phyloP scores from a whole-genome alignment of 2,113 vertebrate genomes.

The Alosa alosa region DNA sequence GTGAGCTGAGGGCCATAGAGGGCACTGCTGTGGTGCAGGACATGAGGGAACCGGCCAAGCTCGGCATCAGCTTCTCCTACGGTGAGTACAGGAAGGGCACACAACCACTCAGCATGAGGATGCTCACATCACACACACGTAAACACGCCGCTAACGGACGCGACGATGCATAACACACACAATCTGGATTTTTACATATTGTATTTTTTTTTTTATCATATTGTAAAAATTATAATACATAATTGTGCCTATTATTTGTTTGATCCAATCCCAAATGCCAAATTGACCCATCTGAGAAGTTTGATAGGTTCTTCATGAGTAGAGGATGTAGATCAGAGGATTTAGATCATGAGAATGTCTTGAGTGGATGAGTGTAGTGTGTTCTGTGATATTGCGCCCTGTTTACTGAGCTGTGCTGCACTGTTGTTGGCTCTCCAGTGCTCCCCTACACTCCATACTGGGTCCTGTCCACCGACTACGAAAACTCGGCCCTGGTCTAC shows the following conservation, averaged over 20 bases:
- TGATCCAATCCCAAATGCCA: too few relatives aligned
- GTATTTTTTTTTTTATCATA: not conserved
- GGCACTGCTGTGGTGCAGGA: constrained; percentile 77
- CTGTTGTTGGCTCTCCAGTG: constrained; percentile 61
- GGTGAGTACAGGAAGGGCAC: constrained; percentile 66
- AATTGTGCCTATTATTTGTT: too few relatives aligned
- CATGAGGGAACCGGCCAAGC: constrained; percentile 79
- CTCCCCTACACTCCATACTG: constrained; percentile 85
- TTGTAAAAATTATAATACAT: too few relatives aligned
- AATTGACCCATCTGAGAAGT: too few relatives aligned
- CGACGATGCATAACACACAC: too few relatives aligned
- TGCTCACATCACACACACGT: not conserved
- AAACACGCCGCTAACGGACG: too few relatives aligned
- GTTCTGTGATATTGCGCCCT: not conserved
- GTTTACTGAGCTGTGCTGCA: not conserved
- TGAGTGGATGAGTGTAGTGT: not conserved
- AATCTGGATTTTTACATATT: not conserved
- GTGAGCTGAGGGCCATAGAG: constrained; percentile 73
- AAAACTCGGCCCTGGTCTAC: constrained; percentile 81
- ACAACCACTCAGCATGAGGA: not conserved
- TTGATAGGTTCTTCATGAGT: too few relatives aligned
- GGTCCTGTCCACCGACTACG: constrained; percentile 88
- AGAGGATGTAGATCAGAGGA: too few relatives aligned
- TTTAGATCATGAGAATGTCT: not conserved
- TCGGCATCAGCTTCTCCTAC: constrained; percentile 82